Base-by-base conservation (phyloP, 2,797 vertebrate genomes). In the Trachurus trachurus region DNA sequence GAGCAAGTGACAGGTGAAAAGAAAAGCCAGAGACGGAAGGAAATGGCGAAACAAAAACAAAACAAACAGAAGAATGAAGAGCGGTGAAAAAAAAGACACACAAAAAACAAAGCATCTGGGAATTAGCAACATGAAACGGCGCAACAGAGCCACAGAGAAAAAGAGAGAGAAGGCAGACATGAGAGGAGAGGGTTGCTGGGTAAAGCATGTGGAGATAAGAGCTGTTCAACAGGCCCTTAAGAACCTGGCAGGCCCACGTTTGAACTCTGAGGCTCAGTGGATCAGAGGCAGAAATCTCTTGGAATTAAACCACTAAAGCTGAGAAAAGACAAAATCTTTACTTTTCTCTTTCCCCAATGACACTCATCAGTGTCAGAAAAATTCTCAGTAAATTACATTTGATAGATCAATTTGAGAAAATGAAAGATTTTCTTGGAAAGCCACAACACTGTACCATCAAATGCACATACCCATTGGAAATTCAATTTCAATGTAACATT, bases 231-330 rank as follows among this genome's bases (percentile, higher is more conserved):
- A 68, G 78, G 59, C 78, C 85, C 80, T 89, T 87, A 83, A 89
- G 82, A 89, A 80, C 73, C 67, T 76, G 85, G 74, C 72, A 85
- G 76, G 62, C 72, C 78, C 44, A 81, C 54, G 58, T 86, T 82
- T 90, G 86, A 90, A 89, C 86, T 84, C 54, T 0, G 53, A 80
- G 73, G 69, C 84, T 89, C 84, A 80, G 66, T 66, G 71, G 85
- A 88, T 90, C 83, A 87, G 56, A 84, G 67, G 81, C 78, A 88
- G 69, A 86, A 81, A 87, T 85, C 89, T 88, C 66, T 39, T 31
- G 39, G 80, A 88, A 85, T 86, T 88, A 90, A 85, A 91, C 66
- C 60, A 6, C 76, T 58, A 74, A 87, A 88, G 74, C 78, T 45
- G 71, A 66, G 37, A 70, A 68, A 52, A 76, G 68, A 62, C 70